These are phyloP conservation scores for Uloborus diversus DNA, from an alignment of 1,140 invertebrate genomes.

Conservation along the genomic window DNA sequence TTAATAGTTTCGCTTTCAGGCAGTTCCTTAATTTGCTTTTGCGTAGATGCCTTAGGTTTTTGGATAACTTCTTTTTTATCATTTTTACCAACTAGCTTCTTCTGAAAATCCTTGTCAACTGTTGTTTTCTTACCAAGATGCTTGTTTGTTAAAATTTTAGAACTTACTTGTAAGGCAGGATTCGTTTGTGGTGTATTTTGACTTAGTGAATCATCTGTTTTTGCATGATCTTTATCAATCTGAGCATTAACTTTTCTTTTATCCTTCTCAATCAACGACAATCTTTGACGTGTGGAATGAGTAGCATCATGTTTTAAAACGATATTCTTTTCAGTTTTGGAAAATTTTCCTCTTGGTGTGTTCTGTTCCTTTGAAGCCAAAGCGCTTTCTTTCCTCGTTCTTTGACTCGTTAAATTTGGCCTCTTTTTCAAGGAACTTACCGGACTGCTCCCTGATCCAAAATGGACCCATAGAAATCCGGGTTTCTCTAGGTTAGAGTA, in stretches of 20 bases:
- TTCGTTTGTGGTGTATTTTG: background rate
- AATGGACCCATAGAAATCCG: slow-evolving; percentile 48
- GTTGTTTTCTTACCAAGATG: too few species aligned
- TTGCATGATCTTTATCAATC: too few species aligned
- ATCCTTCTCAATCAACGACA: too few species aligned
- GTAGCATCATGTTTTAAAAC: too few species aligned
- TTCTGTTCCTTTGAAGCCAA: too few species aligned
- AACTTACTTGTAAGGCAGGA: slow-evolving; percentile 3
- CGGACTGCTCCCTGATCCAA: slow-evolving; percentile 43
- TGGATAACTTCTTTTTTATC: background rate
- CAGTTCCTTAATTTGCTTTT: background rate
- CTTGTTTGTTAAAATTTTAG: slow-evolving; percentile 16
- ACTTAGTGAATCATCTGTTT: too few species aligned
- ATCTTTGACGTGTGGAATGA: too few species aligned
- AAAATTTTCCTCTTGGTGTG: too few species aligned
- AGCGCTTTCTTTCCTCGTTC: background rate
- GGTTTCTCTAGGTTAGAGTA: slow-evolving; percentile 48
- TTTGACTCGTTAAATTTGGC: slow-evolving; percentile 30
- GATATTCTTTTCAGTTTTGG: too few species aligned
- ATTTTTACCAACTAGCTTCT: background rate
- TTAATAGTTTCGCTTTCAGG: too few species aligned
- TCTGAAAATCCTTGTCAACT: too few species aligned
- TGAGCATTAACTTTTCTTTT: too few species aligned
- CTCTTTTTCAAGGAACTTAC: slow-evolving; percentile 30
- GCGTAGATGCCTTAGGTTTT: background rate